A percentile compares a stretch with the other conserved stretches of the same genome.
phyloP scores from a whole-genome alignment of 2,797 vertebrate genomes.

The Coilia nasus region DNA sequence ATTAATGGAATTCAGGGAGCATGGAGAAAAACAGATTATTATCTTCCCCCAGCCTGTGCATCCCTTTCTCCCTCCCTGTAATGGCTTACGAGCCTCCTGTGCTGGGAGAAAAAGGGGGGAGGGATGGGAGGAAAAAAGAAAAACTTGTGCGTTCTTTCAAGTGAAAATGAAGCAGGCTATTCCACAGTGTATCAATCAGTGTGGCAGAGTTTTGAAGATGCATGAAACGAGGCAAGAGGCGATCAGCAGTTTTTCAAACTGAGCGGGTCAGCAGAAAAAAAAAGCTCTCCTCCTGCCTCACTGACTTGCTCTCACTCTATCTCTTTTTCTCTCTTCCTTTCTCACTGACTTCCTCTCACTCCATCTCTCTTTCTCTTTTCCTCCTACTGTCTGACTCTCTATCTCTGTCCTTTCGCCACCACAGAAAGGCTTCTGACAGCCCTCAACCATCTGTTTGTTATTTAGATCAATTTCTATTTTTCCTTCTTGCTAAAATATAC shows the following conservation, averaged over 20 bases:
- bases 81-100: constrained; percentile 53
- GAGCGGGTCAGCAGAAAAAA: constrained; percentile 71
- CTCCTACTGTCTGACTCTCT: constrained; percentile 33
- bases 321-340: not conserved
- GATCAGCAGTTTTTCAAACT: constrained; percentile 64
- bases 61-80: constrained; percentile 44
- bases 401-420: constrained; percentile 22
- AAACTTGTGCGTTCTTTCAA: constrained; percentile 57
- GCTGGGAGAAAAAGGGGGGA: constrained; percentile 30
- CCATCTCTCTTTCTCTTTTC: constrained; percentile 50
- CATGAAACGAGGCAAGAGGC: constrained; percentile 63
- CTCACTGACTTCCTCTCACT: constrained; percentile 2
- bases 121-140: not conserved
- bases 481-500: constrained; percentile 48
- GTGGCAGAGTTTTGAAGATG: constrained; percentile 72
- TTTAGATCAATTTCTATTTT: constrained; percentile 61
- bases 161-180: constrained; percentile 68
- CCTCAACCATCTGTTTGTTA: constrained; percentile 72
- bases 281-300: not conserved
- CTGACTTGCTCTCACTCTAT: not conserved
- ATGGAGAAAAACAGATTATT: constrained; percentile 51
- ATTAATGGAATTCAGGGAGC: constrained; percentile 54
- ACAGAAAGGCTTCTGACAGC: constrained; percentile 62
- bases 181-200: constrained; percentile 75
- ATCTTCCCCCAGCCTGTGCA: constrained; percentile 52